Evolutionary conservation across 1,140 invertebrate genomes (phyloP).

Genomic region (Drosophila rhopaloa): DNA sequence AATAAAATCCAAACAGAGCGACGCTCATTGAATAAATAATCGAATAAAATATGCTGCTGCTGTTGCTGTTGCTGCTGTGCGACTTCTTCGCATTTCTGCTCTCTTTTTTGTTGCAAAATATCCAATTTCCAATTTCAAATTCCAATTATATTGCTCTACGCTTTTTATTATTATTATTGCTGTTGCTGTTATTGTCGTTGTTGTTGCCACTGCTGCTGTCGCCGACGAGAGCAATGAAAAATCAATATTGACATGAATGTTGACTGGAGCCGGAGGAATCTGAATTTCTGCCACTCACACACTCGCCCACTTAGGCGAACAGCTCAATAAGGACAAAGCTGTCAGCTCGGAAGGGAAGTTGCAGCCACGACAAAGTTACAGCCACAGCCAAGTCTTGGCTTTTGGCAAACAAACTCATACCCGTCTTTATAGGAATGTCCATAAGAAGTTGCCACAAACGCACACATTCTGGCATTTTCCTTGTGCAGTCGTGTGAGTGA

Average conservation of each 20-base stretch:
- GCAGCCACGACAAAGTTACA: slow-evolving; percentile 44
- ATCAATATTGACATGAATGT: slow-evolving; percentile 80
- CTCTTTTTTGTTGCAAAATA: slow-evolving; percentile 75
- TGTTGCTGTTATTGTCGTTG: slow-evolving; percentile 40
- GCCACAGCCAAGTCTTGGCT: slow-evolving; percentile 14
- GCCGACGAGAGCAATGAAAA: slow-evolving; percentile 65
- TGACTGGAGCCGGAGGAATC: slow-evolving; percentile 57
- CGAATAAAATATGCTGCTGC: slow-evolving; percentile 69
- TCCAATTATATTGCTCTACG: slow-evolving; percentile 82
- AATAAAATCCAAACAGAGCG: slow-evolving; percentile 77
- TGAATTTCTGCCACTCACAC: slow-evolving; percentile 43
- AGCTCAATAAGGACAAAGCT: slow-evolving; percentile 48
- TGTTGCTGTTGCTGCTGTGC: slow-evolving; percentile 27
- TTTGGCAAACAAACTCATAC: slow-evolving; percentile 43
- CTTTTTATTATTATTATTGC: slow-evolving; percentile 78
- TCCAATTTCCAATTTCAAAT: slow-evolving; percentile 82
- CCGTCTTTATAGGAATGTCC: slow-evolving; percentile 47
- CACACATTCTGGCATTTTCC: slow-evolving; percentile 21
- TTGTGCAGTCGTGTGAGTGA: slow-evolving; percentile 8
- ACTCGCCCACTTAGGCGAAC: slow-evolving; percentile 33
- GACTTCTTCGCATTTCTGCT: slow-evolving; percentile 52
- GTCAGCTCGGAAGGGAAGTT: slow-evolving; percentile 19
- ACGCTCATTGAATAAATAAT: slow-evolving; percentile 83
- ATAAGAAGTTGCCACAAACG: slow-evolving; percentile 37
- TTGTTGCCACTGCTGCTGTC: slow-evolving; percentile 36